Evolutionary conservation across 2,888 invertebrate genomes (phyloP).

Genomic region (Cheilosia soror): DNA sequence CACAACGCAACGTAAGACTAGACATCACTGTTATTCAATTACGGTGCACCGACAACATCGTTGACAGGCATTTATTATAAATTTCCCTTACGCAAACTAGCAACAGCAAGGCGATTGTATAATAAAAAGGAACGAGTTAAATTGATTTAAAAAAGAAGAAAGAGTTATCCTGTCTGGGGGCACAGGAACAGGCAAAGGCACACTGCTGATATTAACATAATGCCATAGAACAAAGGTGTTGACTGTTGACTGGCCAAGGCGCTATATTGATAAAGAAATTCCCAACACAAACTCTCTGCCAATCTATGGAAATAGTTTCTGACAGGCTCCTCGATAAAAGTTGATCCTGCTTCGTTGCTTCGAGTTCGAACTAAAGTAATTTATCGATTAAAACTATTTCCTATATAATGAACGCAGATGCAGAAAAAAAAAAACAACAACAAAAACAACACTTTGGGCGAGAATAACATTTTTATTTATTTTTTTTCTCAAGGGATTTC

Average conservation of each 20-base stretch:
- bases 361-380: constrained; percentile 16
- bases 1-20: constrained; percentile 33
- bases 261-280: constrained; percentile 33
- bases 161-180: constrained; percentile 59
- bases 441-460: constrained; percentile 8
- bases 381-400: constrained; percentile 67
- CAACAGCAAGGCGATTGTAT: constrained; percentile 30
- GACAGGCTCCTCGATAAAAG: constrained; percentile 35
- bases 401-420: constrained; percentile 38
- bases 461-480: background rate
- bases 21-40: constrained; percentile 66
- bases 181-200: background rate
- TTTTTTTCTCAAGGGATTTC: constrained; percentile 35
- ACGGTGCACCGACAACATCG: constrained; percentile 51
- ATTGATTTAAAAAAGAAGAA: constrained; percentile 53
- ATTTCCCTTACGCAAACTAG: constrained; percentile 34
- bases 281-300: background rate
- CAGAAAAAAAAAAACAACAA: background rate
- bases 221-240: constrained; percentile 65
- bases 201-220: constrained; percentile 40
- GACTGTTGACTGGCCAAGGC: constrained; percentile 44
- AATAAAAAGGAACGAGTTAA: constrained; percentile 46
- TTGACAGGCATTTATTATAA: constrained; percentile 63
- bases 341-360: constrained; percentile 37
- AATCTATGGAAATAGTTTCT: constrained; percentile 36